Evolutionary conservation across 2,888 invertebrate species (phyloP).

Genomic region (Sclerodermus sp.): DNA sequence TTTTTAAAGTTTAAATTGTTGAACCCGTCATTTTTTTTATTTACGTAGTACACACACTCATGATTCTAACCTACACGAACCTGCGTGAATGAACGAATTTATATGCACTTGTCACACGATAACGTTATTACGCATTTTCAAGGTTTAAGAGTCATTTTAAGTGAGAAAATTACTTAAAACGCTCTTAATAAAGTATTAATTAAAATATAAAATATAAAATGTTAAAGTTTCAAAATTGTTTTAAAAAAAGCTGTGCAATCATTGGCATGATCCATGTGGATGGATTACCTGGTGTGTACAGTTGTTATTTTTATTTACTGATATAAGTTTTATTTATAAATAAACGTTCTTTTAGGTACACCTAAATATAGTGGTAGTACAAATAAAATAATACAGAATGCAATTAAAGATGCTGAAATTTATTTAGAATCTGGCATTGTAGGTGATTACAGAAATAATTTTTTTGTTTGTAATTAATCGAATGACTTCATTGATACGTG

Average conservation of each 20-base stretch:
- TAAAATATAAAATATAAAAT: slow-evolving; percentile 41
- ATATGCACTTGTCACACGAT: no score
- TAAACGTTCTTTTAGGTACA: slow-evolving; percentile 59
- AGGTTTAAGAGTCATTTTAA: no score
- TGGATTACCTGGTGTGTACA: slow-evolving; percentile 68
- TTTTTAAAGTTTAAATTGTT: no score
- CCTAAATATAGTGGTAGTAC: slow-evolving; percentile 63
- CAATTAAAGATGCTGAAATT: slow-evolving; percentile 65
- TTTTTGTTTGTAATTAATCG: slow-evolving; percentile 8
- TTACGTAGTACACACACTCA: no score
- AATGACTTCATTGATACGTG: no score
- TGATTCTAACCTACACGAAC: no score
- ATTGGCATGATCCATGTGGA: slow-evolving; percentile 75
- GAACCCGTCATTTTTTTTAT: no score
- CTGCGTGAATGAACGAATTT: no score
- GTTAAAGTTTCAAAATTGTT: slow-evolving; percentile 58
- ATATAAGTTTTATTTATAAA: slow-evolving; percentile 1
- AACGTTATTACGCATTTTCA: no score
- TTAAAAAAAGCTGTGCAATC: slow-evolving; percentile 59
- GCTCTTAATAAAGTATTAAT: no score
- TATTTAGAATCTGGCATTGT: slow-evolving; percentile 65
- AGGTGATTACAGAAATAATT: slow-evolving; percentile 38
- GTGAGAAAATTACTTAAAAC: no score
- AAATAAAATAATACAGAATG: slow-evolving; percentile 62
- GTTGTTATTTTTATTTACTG: neutral